Base-by-base conservation (phyloP, 2,113 vertebrate species). In the Todiramphus saurophagus region DNA sequence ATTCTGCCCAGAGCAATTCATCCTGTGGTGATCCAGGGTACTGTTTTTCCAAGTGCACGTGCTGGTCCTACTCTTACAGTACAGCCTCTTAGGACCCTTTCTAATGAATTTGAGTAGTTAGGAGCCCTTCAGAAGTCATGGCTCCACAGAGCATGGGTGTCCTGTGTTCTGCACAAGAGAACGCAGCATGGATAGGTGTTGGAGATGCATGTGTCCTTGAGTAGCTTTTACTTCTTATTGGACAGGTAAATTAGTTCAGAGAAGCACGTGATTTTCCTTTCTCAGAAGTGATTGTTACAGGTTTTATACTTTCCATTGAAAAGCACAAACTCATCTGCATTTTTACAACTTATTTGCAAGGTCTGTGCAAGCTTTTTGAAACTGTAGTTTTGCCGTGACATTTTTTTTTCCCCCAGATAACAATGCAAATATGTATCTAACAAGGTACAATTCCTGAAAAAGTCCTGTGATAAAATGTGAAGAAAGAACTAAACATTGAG, bases 121-220 rank as follows among this genome's bases (percentile, higher is more conserved):
- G 50, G 43, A 64, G 7, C 16, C 18, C 56, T 48, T 1, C 16
- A 81, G 70, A 51, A 78, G 35, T 70, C 20, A 20, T 4, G 19
- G 30, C 20, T 31, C 24, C 44, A 55, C 12, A 12, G 23, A 62
- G 7, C 7, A 17, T 0, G 1, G 16, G 15, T 0, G 1, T 77
- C 35, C 66, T 3, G 4, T 13, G 24, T 14, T 41, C 53, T 58
- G 46, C 35, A 30, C 1, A 9, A 50, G 44, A 33, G 25, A 85
- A 27, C 0, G 0, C 43, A 39, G 27, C 4, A 2, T 13, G 30
- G 55, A 44, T 89, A 0, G 1, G 9, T 89, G 74, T 66, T 2
- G 39, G 62, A 84, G 68, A 43, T 23, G 31, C 55, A 41, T 2
- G 0, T 62, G 78, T 80, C 44, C 58, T 73, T 68, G 72, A 1